These are phyloP conservation scores for Atherinosoma microstoma DNA, from an alignment of 2,797 vertebrate species.

Conservation along the genomic window DNA sequence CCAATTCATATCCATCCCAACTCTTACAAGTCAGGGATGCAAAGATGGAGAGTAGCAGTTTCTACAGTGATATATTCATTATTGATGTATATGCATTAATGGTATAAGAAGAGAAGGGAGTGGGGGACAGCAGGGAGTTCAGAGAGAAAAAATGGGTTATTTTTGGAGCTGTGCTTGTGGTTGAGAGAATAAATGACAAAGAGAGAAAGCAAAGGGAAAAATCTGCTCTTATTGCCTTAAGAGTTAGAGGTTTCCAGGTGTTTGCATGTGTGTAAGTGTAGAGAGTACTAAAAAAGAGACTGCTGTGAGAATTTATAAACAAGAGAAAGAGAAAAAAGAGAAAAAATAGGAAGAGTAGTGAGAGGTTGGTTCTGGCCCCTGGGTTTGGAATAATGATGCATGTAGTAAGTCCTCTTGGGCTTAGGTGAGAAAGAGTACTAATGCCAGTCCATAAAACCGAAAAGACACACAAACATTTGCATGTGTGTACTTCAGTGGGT, in stretches of 20 bases:
- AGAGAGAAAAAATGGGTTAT: conserved; percentile 40
- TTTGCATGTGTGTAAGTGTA: not conserved
- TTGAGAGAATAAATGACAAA: conserved; percentile 13
- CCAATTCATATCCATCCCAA: conserved; percentile 27
- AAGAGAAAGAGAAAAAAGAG: conserved; percentile 11
- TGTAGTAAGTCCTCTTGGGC: conserved; percentile 7
- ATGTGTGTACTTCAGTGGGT: conserved; percentile 8
- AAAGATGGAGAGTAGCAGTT: conserved; percentile 54
- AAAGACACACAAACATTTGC: conserved; percentile 4
- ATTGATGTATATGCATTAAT: conserved; percentile 50
- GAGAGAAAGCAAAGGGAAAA: conserved; percentile 22
- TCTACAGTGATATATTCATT: conserved; percentile 52
- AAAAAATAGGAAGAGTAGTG: conserved; percentile 11
- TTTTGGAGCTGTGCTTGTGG: conserved; percentile 24
- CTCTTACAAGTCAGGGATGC: conserved; percentile 27
- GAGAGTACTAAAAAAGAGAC: conserved; percentile 2
- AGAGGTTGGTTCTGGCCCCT: conserved; percentile 50
- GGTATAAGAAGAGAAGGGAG: conserved; percentile 44
- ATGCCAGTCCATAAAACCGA: conserved; percentile 23
- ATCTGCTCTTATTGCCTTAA: conserved; percentile 4
- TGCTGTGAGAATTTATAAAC: too few species aligned
- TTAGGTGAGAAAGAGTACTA: conserved; percentile 28
- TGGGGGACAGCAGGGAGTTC: conserved; percentile 29
- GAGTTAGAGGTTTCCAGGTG: conserved; percentile 11
- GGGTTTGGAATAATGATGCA: conserved; percentile 17